Percentiles rank a stretch among this genome's conserved stretches.
Conservation (phyloP, 2,113 vertebrate genomes). For the Bucco capensis region DNA sequence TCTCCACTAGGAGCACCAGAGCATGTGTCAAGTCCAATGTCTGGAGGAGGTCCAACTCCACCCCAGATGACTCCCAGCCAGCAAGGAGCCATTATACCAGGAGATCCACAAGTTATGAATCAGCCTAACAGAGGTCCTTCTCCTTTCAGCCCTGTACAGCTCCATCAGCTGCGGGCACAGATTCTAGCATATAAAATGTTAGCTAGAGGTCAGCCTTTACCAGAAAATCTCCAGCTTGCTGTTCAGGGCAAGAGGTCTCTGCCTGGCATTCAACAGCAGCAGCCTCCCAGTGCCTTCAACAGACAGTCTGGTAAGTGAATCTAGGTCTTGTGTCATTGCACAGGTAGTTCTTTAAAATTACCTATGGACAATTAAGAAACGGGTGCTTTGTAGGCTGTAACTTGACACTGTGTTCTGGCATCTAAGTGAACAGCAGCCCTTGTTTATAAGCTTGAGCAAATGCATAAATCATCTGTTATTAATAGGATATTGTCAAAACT, state of each 20-base stretch:
- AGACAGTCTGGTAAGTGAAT: constrained; percentile 83
- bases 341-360: not conserved
- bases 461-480: not conserved
- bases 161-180: constrained; percentile 96
- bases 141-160: constrained; percentile 91
- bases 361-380: not conserved
- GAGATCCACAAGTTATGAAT: constrained; percentile 87
- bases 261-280: constrained; percentile 89
- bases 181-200: constrained; percentile 98
- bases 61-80: constrained; percentile 90
- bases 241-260: constrained; percentile 95
- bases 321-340: not conserved
- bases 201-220: constrained; percentile 91
- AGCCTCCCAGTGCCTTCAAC: constrained; percentile 78
- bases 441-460: not conserved
- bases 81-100: constrained; percentile 83
- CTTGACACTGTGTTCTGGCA: not conserved
- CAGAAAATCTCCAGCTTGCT: constrained; percentile 95
- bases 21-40: constrained; percentile 92
- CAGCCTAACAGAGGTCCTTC: constrained; percentile 87
- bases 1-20: constrained; percentile 91
- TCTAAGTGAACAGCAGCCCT: not conserved
- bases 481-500: not conserved
- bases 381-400: not conserved
- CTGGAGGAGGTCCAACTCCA: constrained; percentile 91